A percentile compares a stretch with the other conserved stretches of the same genome.
phyloP scores from a whole-genome alignment of 2,113 vertebrate species.

The Lophotis ruficrista region DNA sequence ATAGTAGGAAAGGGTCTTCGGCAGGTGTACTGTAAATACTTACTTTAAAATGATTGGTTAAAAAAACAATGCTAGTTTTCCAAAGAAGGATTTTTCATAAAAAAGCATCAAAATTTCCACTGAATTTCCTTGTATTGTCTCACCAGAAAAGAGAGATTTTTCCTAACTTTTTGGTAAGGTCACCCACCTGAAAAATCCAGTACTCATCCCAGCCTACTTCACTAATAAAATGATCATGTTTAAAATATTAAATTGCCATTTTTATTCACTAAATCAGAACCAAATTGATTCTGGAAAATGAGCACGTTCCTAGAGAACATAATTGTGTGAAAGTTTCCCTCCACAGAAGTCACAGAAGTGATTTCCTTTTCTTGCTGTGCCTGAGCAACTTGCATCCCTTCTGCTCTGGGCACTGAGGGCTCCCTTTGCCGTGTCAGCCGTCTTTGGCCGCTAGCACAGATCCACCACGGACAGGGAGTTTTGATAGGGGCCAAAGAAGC shows the following conservation, averaged over 20 bases:
- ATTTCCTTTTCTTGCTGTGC: background rate
- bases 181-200: background rate
- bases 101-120: background rate
- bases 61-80: background rate
- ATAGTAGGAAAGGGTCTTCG: background rate
- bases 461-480: background rate
- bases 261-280: background rate
- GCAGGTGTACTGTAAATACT: background rate
- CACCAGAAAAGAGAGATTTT: background rate
- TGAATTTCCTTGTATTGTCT: background rate
- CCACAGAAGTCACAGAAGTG: background rate
- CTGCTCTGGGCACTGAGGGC: background rate
- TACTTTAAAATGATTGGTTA: background rate
- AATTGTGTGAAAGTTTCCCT: background rate
- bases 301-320: background rate
- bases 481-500: conserved; percentile 6
- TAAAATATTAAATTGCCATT: background rate
- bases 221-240: background rate
- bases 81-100: background rate
- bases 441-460: background rate
- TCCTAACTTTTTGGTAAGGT: background rate
- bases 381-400: background rate
- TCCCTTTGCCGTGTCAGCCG: conserved; percentile 1
- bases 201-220: background rate
- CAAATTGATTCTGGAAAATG: background rate